Conservation (phyloP, 2,888 invertebrate genomes). For the Melanostoma mellinum region DNA sequence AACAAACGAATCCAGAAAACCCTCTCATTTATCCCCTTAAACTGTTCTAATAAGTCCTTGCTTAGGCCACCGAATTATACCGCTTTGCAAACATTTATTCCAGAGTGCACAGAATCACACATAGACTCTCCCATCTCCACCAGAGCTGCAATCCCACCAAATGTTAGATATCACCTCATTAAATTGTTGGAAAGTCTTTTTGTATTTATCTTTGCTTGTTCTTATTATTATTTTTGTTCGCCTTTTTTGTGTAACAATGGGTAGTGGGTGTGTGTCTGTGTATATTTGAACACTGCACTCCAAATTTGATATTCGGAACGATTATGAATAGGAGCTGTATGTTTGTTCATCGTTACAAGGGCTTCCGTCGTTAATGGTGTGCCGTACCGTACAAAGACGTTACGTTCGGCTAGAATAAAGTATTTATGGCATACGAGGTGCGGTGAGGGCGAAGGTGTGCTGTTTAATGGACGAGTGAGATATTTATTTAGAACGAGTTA, state of each 20-base stretch:
- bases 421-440: not conserved
- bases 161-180: constrained; percentile 62
- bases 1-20: constrained; percentile 13
- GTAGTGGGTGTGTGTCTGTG: constrained; percentile 24
- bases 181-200: constrained; percentile 26
- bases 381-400: constrained; percentile 25
- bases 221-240: constrained; percentile 33
- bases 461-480: constrained; percentile 44
- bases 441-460: not conserved
- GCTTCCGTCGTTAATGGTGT: constrained; percentile 60
- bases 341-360: constrained; percentile 59
- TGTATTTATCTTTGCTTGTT: constrained; percentile 16
- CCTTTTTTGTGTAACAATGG: constrained; percentile 41
- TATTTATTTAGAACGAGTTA: constrained; percentile 32
- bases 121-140: constrained; percentile 21
- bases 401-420: constrained; percentile 26
- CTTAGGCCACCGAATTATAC: constrained; percentile 60
- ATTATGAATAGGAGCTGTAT: constrained; percentile 31
- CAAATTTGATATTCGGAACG: constrained; percentile 45
- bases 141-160: constrained; percentile 33
- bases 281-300: constrained; percentile 21
- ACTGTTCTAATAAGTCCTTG: constrained; percentile 48
- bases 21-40: constrained; percentile 40
- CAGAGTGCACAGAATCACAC: constrained; percentile 28
- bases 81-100: constrained; percentile 51